A percentile compares a stretch with the other conserved stretches of the same genome.
Evolutionary conservation across 2,113 vertebrate species (phyloP).

Genomic region (Bos taurus): DNA sequence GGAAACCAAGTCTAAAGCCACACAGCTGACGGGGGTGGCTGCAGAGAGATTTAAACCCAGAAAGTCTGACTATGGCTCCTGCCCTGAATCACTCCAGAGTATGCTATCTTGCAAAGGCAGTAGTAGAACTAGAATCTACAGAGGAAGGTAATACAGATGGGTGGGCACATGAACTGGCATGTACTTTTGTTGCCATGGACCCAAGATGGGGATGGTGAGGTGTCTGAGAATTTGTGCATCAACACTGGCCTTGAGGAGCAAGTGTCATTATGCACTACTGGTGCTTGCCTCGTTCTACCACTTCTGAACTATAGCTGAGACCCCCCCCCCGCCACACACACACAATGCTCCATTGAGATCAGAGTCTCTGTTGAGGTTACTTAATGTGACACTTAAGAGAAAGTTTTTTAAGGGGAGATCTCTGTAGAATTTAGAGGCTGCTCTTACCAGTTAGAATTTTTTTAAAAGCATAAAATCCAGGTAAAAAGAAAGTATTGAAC

Average conservation of each 20-base stretch:
- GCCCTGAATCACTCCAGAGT: too few relatives aligned
- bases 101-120: fast-evolving
- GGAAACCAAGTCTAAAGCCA: neutral
- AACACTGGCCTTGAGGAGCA: neutral
- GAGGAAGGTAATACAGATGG: too few relatives aligned
- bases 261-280: fast-evolving
- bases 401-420: neutral
- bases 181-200: neutral
- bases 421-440: neutral
- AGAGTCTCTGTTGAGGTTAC: neutral
- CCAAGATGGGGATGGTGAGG: neutral
- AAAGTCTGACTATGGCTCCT: neutral
- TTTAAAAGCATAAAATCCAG: neutral
- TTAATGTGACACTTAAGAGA: neutral
- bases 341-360: neutral
- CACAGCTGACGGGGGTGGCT: neutral
- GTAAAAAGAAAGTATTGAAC: neutral
- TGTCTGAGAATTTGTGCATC: neutral
- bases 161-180: too few relatives aligned
- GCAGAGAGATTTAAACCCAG: neutral
- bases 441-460: neutral
- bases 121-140: neutral
- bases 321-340: too few relatives aligned
- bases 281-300: too few relatives aligned
- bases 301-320: fast-evolving